Percentiles rank a stretch among this genome's conserved stretches.
Evolutionary conservation across 2,888 invertebrate species (phyloP).

Genomic region (Ypsolopha scabrella): DNA sequence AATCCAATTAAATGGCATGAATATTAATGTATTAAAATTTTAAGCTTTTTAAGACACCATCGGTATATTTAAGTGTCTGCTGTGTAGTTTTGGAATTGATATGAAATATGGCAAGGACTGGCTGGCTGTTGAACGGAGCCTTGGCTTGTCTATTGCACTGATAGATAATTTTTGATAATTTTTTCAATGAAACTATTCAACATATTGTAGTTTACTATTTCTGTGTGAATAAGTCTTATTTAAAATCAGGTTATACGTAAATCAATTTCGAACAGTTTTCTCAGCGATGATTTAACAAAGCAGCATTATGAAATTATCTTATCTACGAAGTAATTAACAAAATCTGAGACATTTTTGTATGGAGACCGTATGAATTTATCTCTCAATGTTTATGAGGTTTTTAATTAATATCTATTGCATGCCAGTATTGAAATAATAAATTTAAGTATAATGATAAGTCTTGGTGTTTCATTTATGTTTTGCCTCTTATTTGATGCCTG

Average conservation of each 20-base stretch:
- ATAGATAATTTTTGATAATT: constrained; percentile 60
- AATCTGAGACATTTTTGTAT: constrained; percentile 51
- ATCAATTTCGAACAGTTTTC: constrained; percentile 67
- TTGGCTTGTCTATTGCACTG: constrained; percentile 3
- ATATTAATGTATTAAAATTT: constrained; percentile 47
- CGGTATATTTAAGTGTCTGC: constrained; percentile 48
- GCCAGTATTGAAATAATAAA: constrained; percentile 62
- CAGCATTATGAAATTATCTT: constrained; percentile 59
- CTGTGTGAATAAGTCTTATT: constrained; percentile 54
- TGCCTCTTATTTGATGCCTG: constrained; percentile 10
- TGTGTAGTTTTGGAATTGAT: constrained; percentile 16
- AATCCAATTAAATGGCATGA: constrained; percentile 48
- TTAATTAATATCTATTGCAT: constrained; percentile 50
- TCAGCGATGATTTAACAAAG: constrained; percentile 39
- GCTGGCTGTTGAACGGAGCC: too few species aligned
- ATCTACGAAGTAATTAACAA: constrained; percentile 34
- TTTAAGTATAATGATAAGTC: constrained; percentile 65
- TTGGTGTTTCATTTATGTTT: constrained; percentile 46
- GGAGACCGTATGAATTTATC: constrained; percentile 57
- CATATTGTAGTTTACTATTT: constrained; percentile 58
- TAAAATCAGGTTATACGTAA: constrained; percentile 64
- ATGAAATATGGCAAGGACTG: constrained; percentile 51
- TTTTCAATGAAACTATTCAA: constrained; percentile 57
- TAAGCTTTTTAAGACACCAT: constrained; percentile 42
- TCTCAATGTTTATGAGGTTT: constrained; percentile 51